A percentile compares a stretch with the other conserved stretches of the same genome.
phyloP scores from a whole-genome alignment of 2,113 vertebrate species.

The Pandion haliaetus region DNA sequence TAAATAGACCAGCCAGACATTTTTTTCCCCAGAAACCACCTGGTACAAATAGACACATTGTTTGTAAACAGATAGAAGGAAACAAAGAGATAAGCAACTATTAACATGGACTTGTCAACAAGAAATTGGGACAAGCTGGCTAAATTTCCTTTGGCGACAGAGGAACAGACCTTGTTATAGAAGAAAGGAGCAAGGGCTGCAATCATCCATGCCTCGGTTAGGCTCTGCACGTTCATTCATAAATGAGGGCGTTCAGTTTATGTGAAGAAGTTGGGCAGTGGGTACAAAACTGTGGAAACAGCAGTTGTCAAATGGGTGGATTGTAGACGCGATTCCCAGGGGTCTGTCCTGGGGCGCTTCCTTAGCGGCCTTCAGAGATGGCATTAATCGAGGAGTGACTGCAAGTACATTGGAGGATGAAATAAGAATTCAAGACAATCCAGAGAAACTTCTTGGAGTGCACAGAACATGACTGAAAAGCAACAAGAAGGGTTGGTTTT shows the following conservation, averaged over 20 bases:
- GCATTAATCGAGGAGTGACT: background rate
- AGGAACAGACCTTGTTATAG: background rate
- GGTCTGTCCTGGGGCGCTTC: background rate
- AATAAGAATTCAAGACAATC: background rate
- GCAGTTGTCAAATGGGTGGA: background rate
- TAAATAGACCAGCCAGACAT: background rate
- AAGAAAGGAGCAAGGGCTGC: background rate
- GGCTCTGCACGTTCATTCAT: fast-evolving
- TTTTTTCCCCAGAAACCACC: background rate
- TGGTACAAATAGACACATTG: background rate
- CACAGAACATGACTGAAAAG: background rate
- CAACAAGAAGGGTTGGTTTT: background rate
- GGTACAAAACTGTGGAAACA: background rate
- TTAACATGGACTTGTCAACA: background rate
- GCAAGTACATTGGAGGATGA: background rate
- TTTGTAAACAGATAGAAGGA: background rate
- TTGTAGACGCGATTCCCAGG: background rate
- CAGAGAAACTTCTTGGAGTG: background rate
- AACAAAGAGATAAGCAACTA: background rate
- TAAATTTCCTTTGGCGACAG: background rate
- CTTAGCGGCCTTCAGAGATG: background rate
- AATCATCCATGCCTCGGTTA: background rate
- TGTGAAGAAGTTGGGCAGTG: background rate
- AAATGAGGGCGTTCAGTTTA: background rate
- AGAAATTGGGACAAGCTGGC: background rate